Base-by-base conservation (phyloP, 2,888 invertebrate species). In the Liodrosophila aerea region DNA sequence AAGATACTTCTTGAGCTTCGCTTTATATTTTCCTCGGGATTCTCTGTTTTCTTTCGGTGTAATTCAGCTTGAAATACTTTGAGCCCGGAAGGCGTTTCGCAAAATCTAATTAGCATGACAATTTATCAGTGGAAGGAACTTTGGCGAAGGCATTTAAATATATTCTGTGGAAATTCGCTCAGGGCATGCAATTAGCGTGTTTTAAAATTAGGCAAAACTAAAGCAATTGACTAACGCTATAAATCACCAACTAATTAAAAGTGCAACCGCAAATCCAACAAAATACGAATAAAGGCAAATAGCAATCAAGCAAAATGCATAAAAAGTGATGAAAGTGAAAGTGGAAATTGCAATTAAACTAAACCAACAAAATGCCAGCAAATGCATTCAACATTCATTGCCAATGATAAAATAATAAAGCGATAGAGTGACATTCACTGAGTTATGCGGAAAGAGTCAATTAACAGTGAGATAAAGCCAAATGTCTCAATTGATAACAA, bases 61-160 rank as follows among this genome's bases (percentile, higher is more conserved):
- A 22, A 58, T 73, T 69, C 64, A 46, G 54, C 44, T 50, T 36
- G 62, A 59, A 62, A 69, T 58, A 63, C 56, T 58, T 13, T 45
- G 41, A 60, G 50, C 39, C 39, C 27, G 33, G 66, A 43, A 40
- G 37, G 30, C 36, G 41, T 30, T 13, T 56, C 61, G 59, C 61
- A 39, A 69, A 76, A 78, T 76, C 73, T 66, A 76, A 80, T 76
- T 76, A 76, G 76, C 73, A 61, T 70, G 62, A 66, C 60, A 64
- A 60, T 58, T 51, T 47, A 22, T 22, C 22, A 22, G 22, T 22
- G 47, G 29, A n/a, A 36, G 27, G 8, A n/a, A n/a, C 15, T 41
- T 18, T 1, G 16, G 7, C 8, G 34, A 31, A 41, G 18, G 29
- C 70, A 57, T 56, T 66, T 46, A 46, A 51, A 18, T 12, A 18